Base-by-base conservation (phyloP, 1,140 invertebrate species). In the Whitmania pigra region DNA sequence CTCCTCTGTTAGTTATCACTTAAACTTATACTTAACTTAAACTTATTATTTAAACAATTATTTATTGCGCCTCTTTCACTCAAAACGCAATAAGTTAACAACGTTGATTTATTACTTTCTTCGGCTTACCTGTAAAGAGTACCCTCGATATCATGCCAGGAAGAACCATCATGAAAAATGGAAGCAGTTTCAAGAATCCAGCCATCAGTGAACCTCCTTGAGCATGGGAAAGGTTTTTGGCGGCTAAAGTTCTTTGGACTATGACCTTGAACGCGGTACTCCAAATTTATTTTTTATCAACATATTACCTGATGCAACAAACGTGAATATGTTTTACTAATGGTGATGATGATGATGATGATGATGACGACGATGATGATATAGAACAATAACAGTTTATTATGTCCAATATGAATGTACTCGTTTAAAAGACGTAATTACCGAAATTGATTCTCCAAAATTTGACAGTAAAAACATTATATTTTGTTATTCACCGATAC, bases 111-210 rank as follows among this genome's bases (percentile, higher is more conserved):
- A 57, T 20, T 20, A 57, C 9, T 27, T 78, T 77, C n/a, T 73
- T 74, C 54, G 63, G 53, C 55, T 77, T 79, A 84, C 83, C 79
- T 73, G 84, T 79, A 75, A 79, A 85, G 9, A 85, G 74, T n/a
- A 84, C 80, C 67, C 85, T 73, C 25, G 81, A 79, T 7, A 85
- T 84, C 85, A 86, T 86, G 49, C 85, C 85, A 1, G 85, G 85
- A 43, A 86, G 78, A 6, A 86, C 79, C 73, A 86, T 82, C 18
- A 86, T 76, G 75, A 86, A 86, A 18, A 86, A 72, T 1, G 85
- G 85, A 11, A 84, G 74, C 11, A 86, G 73, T 76, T 86, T 86
- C 9, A 85, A 75, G 73, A 81, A 84, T 11, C 84, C 85, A 20
- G 85, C 83, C 54, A 86, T 77, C 13, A 86, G 76, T 27, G 84